Conservation (phyloP, 2,113 vertebrate genomes). For the Nothobranchius furzeri region DNA sequence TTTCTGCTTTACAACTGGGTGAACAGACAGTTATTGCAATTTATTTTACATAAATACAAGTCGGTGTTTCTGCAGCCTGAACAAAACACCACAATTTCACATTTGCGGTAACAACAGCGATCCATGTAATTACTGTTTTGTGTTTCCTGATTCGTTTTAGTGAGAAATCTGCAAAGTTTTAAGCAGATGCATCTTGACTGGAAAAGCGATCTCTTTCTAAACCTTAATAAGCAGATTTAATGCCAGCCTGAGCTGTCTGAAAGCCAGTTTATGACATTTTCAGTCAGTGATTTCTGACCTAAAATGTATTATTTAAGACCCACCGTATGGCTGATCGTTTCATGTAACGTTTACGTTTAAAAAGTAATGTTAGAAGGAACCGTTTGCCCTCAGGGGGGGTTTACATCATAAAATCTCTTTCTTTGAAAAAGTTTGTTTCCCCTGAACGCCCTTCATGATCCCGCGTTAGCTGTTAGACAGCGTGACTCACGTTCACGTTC, state of each 20-base stretch:
- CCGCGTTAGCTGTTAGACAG: neutral
- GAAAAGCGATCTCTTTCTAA: neutral
- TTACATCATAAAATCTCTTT: neutral
- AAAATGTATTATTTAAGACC: neutral
- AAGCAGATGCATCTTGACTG: no score
- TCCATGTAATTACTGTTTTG: neutral
- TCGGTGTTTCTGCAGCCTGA: no score
- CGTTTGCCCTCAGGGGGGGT: neutral
- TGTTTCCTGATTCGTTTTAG: neutral
- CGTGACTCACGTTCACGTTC: neutral
- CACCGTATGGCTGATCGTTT: neutral
- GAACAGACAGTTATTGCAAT: neutral
- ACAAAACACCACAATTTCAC: neutral
- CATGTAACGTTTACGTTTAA: neutral
- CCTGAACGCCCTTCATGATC: neutral
- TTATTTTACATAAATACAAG: constrained; percentile 4
- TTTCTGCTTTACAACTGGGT: constrained; percentile 1
- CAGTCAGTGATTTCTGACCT: no score
- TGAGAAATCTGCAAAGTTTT: neutral
- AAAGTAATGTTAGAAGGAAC: neutral
- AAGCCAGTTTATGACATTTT: no score
- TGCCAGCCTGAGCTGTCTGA: neutral
- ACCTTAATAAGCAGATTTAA: neutral
- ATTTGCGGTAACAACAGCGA: neutral
- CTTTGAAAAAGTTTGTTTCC: neutral